Evolutionary conservation across 2,888 invertebrate species (phyloP).

Genomic region (Pherbina coryleti): DNA sequence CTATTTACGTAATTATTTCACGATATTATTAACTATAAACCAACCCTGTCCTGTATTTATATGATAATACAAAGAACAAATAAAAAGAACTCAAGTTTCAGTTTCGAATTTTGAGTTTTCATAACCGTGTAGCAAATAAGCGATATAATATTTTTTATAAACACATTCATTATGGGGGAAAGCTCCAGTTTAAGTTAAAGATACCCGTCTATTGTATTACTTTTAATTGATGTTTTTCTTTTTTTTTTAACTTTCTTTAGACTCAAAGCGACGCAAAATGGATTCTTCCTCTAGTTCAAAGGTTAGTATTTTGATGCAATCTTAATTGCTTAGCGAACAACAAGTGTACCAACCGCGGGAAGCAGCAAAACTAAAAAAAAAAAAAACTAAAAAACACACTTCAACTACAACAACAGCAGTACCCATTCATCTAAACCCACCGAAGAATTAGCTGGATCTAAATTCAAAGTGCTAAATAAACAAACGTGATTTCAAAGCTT

Average conservation of each 20-base stretch:
- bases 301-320: slow-evolving; percentile 81
- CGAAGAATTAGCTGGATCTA: slow-evolving; percentile 26
- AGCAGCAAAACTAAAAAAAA: slow-evolving; percentile 40
- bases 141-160: no score
- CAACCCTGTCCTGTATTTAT: no score
- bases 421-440: neutral
- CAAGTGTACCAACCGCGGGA: slow-evolving; percentile 43
- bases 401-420: slow-evolving; percentile 41
- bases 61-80: no score
- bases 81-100: no score
- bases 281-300: slow-evolving; percentile 82
- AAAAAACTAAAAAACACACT: slow-evolving; percentile 29
- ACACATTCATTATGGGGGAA: no score
- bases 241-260: slow-evolving; percentile 60
- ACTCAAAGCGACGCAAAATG: slow-evolving; percentile 87
- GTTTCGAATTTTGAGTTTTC: no score
- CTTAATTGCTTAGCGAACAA: slow-evolving; percentile 61
- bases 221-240: neutral
- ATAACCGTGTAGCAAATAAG: no score
- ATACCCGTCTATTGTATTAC: no score
- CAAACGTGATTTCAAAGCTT: neutral
- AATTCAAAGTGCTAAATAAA: slow-evolving; percentile 27
- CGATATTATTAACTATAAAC: no score
- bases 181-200: no score
- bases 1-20: no score